Percentiles rank a stretch among this genome's conserved stretches.
These are phyloP conservation scores for Leucoraja erinaceus DNA, from an alignment of 2,113 vertebrate species.

Conservation along the genomic window DNA sequence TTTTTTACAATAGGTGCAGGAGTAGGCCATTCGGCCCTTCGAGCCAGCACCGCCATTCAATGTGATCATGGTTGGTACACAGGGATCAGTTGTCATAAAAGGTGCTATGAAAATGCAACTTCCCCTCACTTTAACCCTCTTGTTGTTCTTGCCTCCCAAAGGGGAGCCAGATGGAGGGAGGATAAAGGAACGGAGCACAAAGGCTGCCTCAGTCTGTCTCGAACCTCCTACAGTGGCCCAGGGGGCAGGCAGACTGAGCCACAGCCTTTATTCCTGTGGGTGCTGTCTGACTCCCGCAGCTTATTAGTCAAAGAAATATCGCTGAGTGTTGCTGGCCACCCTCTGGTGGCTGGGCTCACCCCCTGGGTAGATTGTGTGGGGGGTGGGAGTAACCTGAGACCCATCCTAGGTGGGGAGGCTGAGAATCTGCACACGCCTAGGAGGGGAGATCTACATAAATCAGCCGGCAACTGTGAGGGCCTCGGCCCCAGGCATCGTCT, in stretches of 20 bases:
- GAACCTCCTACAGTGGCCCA: not conserved
- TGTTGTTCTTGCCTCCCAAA: too few relatives aligned
- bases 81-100: too few relatives aligned
- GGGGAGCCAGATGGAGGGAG: not conserved
- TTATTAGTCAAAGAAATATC: not conserved
- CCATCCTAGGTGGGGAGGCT: not conserved
- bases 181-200: not conserved
- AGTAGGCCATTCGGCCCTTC: too few relatives aligned
- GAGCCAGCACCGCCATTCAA: too few relatives aligned
- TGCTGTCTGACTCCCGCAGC: not conserved
- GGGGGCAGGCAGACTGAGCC: not conserved
- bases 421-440: not conserved
- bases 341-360: too few relatives aligned
- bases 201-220: not conserved
- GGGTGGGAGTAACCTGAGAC: not conserved
- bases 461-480: not conserved
- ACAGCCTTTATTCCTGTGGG: not conserved
- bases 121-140: not conserved
- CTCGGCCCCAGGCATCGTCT: constrained; percentile 19
- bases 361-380: not conserved
- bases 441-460: not conserved
- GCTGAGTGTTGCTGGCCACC: not conserved
- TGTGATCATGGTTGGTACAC: too few relatives aligned
- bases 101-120: too few relatives aligned
- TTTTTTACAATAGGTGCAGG: too few relatives aligned